phyloP scores from a whole-genome alignment of 1,140 invertebrate genomes.

The Aphelenchoides avenae region DNA sequence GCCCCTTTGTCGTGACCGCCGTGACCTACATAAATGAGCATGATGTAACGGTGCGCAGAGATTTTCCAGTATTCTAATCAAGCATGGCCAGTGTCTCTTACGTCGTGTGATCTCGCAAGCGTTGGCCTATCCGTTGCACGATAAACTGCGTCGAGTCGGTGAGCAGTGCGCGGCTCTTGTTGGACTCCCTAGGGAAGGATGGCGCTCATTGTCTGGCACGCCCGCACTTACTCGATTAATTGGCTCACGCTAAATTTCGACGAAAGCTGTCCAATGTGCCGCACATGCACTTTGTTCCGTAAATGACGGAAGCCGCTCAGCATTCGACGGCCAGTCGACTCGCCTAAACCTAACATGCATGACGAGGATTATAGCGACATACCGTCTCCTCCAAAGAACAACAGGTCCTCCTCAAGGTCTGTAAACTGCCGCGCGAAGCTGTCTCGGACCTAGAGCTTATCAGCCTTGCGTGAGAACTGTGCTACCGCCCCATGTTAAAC shows the following conservation, averaged over 20 bases:
- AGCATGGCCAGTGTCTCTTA: slow-evolving; percentile 4
- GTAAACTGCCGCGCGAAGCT: slow-evolving; percentile 98
- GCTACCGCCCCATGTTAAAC: slow-evolving; percentile 63
- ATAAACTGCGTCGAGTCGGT: slow-evolving; percentile 43
- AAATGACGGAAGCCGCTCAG: no score
- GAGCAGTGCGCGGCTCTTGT: slow-evolving; percentile 42
- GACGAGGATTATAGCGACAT: no score
- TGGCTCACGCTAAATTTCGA: slow-evolving; percentile 32
- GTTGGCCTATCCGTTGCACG: slow-evolving; percentile 26
- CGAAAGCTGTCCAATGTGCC: slow-evolving; percentile 45
- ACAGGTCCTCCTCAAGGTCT: slow-evolving; percentile 59
- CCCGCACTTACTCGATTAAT: slow-evolving; percentile 46
- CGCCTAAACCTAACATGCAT: no score
- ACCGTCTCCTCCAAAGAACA: no score
- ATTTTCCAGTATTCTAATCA: no score
- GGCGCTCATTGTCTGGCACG: no score
- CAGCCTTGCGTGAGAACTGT: no score
- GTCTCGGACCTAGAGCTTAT: slow-evolving; percentile 88
- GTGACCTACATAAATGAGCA: no score
- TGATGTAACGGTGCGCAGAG: no score
- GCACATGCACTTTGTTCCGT: slow-evolving; percentile 35
- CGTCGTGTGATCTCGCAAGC: slow-evolving; percentile 25
- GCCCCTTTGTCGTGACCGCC: slow-evolving; percentile 20
- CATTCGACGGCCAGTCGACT: no score
- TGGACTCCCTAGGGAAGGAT: slow-evolving; percentile 38